phyloP scores from a whole-genome alignment of 2,888 invertebrate species.

The Phorcus lineatus region DNA sequence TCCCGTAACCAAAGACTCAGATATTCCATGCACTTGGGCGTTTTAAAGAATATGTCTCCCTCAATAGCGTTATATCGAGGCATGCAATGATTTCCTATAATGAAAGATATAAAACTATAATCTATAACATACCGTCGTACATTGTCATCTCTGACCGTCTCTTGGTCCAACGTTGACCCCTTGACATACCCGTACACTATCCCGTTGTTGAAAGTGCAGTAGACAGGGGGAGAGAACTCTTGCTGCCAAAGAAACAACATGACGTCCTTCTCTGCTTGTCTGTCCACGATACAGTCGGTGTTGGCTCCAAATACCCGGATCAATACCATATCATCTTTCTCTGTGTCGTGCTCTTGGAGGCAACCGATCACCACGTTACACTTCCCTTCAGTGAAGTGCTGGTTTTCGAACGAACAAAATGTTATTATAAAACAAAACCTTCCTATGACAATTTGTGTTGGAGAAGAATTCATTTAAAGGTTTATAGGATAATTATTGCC shows the following conservation, averaged over 20 bases:
- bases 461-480: no score
- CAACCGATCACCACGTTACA: conserved; percentile 93
- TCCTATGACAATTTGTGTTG: no score
- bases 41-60: no score
- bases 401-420: conserved; percentile 41
- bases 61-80: no score
- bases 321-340: conserved; percentile 83
- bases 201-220: conserved; percentile 94
- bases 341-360: conserved; percentile 76
- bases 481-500: no score
- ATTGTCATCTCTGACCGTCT: conserved; percentile 65
- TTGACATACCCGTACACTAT: conserved; percentile 88
- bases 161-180: conserved; percentile 79
- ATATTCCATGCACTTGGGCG: no score
- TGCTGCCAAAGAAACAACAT: conserved; percentile 75
- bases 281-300: conserved; percentile 93
- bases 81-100: no score
- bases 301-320: conserved; percentile 94
- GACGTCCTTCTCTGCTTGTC: conserved; percentile 82
- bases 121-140: conserved; percentile 39
- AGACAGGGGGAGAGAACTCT: conserved; percentile 89
- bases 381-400: conserved; percentile 95
- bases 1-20: no score
- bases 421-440: no score
- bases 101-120: no score